Evolutionary conservation across 2,113 vertebrate species (phyloP), one percentile per base, ranked within the genome.

Genomic region (Baryphthengus martii): DNA sequence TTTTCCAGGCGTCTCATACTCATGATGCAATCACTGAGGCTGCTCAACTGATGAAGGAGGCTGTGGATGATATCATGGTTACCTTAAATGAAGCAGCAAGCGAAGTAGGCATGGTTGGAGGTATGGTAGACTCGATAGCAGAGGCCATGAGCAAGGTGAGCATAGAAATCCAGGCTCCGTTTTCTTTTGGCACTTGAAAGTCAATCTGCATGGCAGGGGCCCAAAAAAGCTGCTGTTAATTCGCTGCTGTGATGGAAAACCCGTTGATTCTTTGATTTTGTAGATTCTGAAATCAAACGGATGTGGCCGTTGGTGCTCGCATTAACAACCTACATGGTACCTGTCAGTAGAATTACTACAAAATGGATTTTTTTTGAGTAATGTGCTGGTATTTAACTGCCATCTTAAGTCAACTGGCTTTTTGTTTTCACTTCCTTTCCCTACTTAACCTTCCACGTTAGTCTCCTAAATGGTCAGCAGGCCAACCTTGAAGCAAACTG

Each of bases 51-150:
- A 99, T 99, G 99, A 99, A 99, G 94, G 99, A 99, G 95, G 99
- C 99, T 0, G 99, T 99, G 56, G 99, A 99, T 12, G 99, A 99
- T 97, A 99, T 99, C 86, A 99, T 99, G 99, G 99, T 99, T 96
- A 99, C 99, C 1, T 93, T 99, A 94, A 99, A 99, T 3, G 99
- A 99, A 96, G 99, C 99, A 1, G 99, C 99, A 62, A 99, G 99
- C 11, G 99, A 99, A 95, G 99, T 99, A 10, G 99, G 99, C 45
- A 98, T 99, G 98, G 99, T 99, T 39, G 99, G 99, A 24, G 99
- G 99, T 40, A 99, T 99, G 99, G 99, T 99, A 55, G 99, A 99
- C 40, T 98, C 99, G 6, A 99, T 99, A 8, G 99, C 99, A 35
- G 99, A 99, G 89, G 98, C 99, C 71, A 99, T 99, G 98, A 99